phyloP scores from a whole-genome alignment of 2,888 invertebrate species.

The Drosophila mercatorum region DNA sequence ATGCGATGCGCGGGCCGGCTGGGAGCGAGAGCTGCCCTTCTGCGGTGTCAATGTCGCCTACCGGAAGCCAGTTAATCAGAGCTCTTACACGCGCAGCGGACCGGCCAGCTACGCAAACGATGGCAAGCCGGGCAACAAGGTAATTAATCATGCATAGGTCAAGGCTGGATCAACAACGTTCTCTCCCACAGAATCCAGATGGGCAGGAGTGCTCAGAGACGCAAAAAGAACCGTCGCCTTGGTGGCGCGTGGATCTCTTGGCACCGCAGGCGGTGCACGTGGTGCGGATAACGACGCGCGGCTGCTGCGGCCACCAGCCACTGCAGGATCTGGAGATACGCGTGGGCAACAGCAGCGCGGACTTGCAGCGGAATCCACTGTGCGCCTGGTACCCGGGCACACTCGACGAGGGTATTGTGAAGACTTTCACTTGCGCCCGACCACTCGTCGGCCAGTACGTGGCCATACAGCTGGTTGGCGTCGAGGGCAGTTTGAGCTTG shows the following conservation, averaged over 20 bases:
- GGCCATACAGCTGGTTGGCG: constrained; percentile 94
- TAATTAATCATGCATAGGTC: constrained; percentile 24
- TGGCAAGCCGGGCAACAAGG: constrained; percentile 90
- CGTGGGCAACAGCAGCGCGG: constrained; percentile 95
- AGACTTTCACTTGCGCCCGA: constrained; percentile 94
- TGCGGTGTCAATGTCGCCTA: constrained; percentile 95
- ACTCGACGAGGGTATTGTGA: constrained; percentile 96
- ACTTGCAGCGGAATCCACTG: constrained; percentile 93
- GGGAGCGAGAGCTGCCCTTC: constrained; percentile 93
- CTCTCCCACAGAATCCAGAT: constrained; percentile 89
- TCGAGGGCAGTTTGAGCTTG: constrained; percentile 94
- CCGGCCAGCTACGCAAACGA: constrained; percentile 94
- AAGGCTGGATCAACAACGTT: not conserved
- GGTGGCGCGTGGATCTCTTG: constrained; percentile 96
- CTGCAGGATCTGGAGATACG: constrained; percentile 94
- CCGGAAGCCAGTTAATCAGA: constrained; percentile 95
- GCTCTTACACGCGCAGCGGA: constrained; percentile 94
- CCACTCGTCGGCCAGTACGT: constrained; percentile 94
- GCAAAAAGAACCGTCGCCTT: constrained; percentile 94
- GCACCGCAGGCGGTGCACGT: constrained; percentile 93
- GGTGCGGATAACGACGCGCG: constrained; percentile 92
- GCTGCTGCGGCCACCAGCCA: constrained; percentile 91
- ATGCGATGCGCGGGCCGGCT: constrained; percentile 90
- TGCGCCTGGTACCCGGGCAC: constrained; percentile 98
- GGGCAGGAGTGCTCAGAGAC: constrained; percentile 95